phyloP scores from a whole-genome alignment of 2,888 invertebrate genomes.

The Stegana nigrithorax region DNA sequence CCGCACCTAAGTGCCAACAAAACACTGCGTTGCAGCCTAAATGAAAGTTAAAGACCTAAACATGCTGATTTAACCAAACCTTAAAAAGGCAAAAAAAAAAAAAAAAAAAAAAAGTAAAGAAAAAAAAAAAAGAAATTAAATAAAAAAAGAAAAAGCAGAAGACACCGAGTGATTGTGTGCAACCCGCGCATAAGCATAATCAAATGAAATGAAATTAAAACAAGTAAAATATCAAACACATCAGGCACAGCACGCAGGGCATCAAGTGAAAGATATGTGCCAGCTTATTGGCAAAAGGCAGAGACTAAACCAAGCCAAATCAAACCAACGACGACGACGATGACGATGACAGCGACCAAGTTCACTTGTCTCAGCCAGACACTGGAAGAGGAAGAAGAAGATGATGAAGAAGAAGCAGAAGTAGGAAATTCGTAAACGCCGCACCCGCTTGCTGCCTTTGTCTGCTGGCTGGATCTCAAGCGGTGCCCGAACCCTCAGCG shows the following conservation, averaged over 20 bases:
- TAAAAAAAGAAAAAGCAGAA: no score
- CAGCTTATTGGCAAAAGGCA: no score
- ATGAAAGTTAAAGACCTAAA: conserved; percentile 14
- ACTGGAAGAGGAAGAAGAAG: not conserved
- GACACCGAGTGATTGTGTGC: no score
- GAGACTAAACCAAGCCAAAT: not conserved
- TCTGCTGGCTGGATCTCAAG: not conserved
- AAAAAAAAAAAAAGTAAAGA: not conserved
- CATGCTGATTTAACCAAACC: conserved; percentile 33
- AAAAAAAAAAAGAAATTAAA: no score
- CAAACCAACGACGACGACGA: not conserved
- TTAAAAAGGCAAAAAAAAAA: conserved; percentile 28
- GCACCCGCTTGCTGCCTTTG: conserved; percentile 2
- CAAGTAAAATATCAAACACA: conserved; percentile 1
- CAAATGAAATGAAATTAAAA: conserved; percentile 9
- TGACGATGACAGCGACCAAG: not conserved
- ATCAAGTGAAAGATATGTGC: not conserved
- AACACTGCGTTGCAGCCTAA: conserved; percentile 35
- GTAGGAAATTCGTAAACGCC: no score
- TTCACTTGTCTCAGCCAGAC: conserved; percentile 15
- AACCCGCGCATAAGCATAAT: not conserved
- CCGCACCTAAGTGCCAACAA: conserved; percentile 45
- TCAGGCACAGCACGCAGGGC: not conserved
- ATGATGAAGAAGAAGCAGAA: not conserved
- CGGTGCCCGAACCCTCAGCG: conserved; percentile 23